phyloP scores from a whole-genome alignment of 2,888 invertebrate species.

The Caenorhabditis imperialis region DNA sequence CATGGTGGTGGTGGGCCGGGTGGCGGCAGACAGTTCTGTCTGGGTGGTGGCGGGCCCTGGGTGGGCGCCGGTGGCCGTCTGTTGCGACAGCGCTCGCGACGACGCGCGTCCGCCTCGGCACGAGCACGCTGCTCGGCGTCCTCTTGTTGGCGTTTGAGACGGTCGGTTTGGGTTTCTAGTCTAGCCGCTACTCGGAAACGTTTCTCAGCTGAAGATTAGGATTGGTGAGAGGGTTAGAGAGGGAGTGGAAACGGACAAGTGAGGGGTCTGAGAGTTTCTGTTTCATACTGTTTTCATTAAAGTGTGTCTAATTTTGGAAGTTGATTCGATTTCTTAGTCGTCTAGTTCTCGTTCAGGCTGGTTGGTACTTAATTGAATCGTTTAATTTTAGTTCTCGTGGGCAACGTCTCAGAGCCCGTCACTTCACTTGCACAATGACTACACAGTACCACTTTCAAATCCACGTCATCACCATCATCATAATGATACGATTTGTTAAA shows the following conservation, averaged over 20 bases:
- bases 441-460: constrained; percentile 20
- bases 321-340: too few species aligned
- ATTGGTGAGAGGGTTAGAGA: constrained; percentile 12
- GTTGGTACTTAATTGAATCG: too few species aligned
- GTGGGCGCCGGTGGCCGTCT: constrained; percentile 41
- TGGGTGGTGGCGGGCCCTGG: constrained; percentile 28
- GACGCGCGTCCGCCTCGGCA: constrained; percentile 42
- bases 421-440: too few species aligned
- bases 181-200: constrained; percentile 59
- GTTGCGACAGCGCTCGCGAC: constrained; percentile 47
- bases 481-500: constrained; percentile 21
- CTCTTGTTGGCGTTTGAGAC: constrained; percentile 53
- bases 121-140: constrained; percentile 40
- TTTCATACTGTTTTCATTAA: too few species aligned
- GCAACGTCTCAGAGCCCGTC: too few species aligned
- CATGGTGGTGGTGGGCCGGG: constrained; percentile 45
- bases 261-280: constrained; percentile 18
- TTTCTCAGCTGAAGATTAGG: constrained; percentile 34
- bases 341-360: too few species aligned
- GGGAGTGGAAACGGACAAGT: too few species aligned
- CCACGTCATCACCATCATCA: constrained; percentile 5
- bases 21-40: constrained; percentile 38
- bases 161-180: constrained; percentile 57
- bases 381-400: too few species aligned
- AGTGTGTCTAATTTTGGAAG: too few species aligned